Evolutionary conservation across 2,888 invertebrate genomes (phyloP).

Genomic region (Magallana nippona): DNA sequence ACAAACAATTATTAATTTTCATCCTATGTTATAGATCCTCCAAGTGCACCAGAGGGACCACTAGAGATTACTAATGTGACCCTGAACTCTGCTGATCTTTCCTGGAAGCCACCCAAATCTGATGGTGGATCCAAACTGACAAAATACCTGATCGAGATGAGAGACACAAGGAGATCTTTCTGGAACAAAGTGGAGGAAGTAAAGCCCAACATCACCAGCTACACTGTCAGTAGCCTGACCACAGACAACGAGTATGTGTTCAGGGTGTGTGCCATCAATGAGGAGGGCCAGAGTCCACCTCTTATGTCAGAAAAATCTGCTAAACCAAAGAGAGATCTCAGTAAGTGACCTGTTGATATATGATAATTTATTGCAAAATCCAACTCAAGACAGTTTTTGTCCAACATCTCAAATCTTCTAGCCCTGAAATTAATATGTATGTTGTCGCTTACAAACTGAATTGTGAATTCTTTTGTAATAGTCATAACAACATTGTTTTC

Average conservation of each 20-base stretch:
- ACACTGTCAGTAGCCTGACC: slow-evolving; percentile 83
- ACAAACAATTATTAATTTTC: neutral
- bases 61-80: slow-evolving; percentile 69
- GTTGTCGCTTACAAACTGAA: too few relatives aligned
- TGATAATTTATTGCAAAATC: too few relatives aligned
- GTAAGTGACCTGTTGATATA: slow-evolving; percentile 31
- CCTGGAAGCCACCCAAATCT: slow-evolving; percentile 76
- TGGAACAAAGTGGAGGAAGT: slow-evolving; percentile 82
- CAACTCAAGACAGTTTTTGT: too few relatives aligned
- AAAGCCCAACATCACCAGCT: slow-evolving; percentile 64
- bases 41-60: slow-evolving; percentile 67
- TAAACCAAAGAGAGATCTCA: slow-evolving; percentile 59
- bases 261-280: slow-evolving; percentile 76
- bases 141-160: slow-evolving; percentile 78
- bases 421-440: too few relatives aligned
- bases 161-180: slow-evolving; percentile 94
- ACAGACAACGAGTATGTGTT: slow-evolving; percentile 81
- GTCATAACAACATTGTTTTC: neutral
- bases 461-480: too few relatives aligned
- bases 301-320: slow-evolving; percentile 65
- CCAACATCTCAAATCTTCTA: too few relatives aligned
- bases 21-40: slow-evolving; percentile 44
- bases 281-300: slow-evolving; percentile 73
- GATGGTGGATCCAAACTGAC: slow-evolving; percentile 78
- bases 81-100: slow-evolving; percentile 65